Evolutionary conservation across 1,140 invertebrate species (phyloP).

Genomic region (Papilio machaon): DNA sequence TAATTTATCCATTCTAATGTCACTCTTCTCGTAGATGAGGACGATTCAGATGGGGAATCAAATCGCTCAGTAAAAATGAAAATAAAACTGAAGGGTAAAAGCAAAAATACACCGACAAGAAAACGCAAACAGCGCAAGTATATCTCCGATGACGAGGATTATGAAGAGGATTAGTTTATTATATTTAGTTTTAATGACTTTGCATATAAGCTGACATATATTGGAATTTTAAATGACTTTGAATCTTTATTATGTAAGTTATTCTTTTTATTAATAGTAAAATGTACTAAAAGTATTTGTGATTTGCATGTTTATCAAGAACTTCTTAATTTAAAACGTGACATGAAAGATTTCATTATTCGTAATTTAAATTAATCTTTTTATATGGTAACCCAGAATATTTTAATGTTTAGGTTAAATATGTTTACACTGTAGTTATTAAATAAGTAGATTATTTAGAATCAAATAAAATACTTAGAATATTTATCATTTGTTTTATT

Average conservation of each 20-base stretch:
- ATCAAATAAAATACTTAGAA: conserved; percentile 46
- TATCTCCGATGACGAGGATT: conserved; percentile 80
- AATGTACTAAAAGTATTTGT: conserved; percentile 16
- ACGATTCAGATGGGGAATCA: conserved; percentile 78
- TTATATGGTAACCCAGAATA: conserved; percentile 36
- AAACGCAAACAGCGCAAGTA: conserved; percentile 78
- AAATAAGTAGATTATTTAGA: conserved; percentile 41
- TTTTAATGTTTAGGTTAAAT: conserved; percentile 24
- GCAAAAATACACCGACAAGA: conserved; percentile 71
- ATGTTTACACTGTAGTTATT: conserved; percentile 28
- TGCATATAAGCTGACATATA: neutral
- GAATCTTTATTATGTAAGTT: conserved; percentile 36
- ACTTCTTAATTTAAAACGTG: neutral
- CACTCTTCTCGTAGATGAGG: conserved; percentile 65
- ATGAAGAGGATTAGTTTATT: conserved; percentile 75
- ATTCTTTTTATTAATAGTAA: conserved; percentile 22
- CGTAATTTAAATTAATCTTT: neutral
- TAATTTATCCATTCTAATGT: neutral
- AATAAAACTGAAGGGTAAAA: conserved; percentile 78
- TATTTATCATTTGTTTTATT: conserved; percentile 47
- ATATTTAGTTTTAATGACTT: conserved; percentile 38
- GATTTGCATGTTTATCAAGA: conserved; percentile 28
- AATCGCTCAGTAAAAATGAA: conserved; percentile 81
- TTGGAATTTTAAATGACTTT: conserved; percentile 26
- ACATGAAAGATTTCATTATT: conserved; percentile 11